Percentiles rank a stretch among this genome's conserved stretches.
Evolutionary conservation across 2,797 vertebrate genomes (phyloP).

Genomic region (Poecilia picta): DNA sequence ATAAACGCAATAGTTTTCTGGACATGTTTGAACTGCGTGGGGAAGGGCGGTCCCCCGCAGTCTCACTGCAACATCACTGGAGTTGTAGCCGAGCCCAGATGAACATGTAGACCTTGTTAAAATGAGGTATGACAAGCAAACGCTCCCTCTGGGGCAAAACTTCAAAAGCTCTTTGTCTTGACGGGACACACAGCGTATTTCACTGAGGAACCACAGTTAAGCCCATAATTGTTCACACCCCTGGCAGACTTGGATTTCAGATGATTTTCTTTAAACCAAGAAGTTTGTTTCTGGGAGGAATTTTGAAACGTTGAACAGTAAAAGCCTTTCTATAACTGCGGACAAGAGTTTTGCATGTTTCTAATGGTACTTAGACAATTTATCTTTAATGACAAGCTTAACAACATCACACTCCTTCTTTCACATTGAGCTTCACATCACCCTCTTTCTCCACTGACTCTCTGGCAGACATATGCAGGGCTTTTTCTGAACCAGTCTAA

Average conservation of each 20-base stretch:
- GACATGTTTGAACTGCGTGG: neutral
- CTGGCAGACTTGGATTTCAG: neutral
- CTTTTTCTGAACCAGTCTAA: neutral
- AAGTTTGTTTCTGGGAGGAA: neutral
- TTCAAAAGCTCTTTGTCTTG: slow-evolving; percentile 3
- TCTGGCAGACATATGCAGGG: neutral
- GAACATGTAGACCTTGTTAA: neutral
- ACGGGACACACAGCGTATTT: neutral
- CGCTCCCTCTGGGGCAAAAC: neutral
- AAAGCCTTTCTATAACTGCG: neutral
- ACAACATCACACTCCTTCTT: no score
- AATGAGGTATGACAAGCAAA: neutral
- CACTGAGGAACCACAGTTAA: neutral
- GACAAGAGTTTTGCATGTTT: neutral
- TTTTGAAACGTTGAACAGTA: neutral
- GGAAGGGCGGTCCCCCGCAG: neutral
- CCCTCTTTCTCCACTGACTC: neutral
- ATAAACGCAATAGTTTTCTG: neutral
- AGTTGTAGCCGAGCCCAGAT: neutral
- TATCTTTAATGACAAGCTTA: neutral
- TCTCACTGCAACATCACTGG: neutral
- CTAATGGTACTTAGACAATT: neutral
- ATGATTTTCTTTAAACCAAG: neutral
- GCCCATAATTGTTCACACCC: neutral
- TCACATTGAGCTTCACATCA: no score